Percentiles rank a stretch among this genome's conserved stretches.
Conservation (phyloP, 2,888 invertebrate species). For the Catocala sponsa region DNA sequence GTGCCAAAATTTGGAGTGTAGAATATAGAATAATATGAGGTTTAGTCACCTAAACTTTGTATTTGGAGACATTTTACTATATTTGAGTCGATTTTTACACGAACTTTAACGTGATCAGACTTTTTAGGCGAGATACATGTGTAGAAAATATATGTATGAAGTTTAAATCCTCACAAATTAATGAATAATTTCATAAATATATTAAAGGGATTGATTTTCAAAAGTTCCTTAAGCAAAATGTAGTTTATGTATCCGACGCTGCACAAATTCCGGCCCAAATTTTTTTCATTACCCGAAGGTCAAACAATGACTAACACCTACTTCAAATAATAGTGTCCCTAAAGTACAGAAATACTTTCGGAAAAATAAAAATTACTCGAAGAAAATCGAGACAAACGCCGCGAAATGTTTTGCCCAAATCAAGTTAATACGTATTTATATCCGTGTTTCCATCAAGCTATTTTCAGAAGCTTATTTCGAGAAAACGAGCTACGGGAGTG, state of each 20-base stretch:
- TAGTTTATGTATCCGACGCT: neutral
- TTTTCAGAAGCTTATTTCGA: slow-evolving; percentile 37
- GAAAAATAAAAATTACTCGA: neutral
- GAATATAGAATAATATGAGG: neutral
- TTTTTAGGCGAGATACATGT: no score
- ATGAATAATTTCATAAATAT: no score
- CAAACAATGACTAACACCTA: neutral
- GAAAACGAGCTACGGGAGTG: slow-evolving; percentile 30
- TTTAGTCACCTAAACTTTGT: neutral
- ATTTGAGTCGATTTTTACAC: no score
- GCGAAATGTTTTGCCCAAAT: slow-evolving; percentile 18
- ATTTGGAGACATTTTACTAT: no score
- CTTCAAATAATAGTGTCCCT: neutral
- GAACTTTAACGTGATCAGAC: no score
- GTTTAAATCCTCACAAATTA: no score
- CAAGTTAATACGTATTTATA: slow-evolving; percentile 20
- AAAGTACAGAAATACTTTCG: neutral
- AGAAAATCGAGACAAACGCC: slow-evolving; percentile 5
- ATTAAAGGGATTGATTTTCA: neutral
- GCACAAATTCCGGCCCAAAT: neutral
- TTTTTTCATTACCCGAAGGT: neutral
- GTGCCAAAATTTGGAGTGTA: slow-evolving; percentile 15
- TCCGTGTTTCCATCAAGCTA: slow-evolving; percentile 35
- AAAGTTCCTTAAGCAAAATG: neutral
- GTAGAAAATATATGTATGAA: no score